Conservation (phyloP, 1,140 invertebrate genomes). For the Brachionus asplanchnoidis region DNA sequence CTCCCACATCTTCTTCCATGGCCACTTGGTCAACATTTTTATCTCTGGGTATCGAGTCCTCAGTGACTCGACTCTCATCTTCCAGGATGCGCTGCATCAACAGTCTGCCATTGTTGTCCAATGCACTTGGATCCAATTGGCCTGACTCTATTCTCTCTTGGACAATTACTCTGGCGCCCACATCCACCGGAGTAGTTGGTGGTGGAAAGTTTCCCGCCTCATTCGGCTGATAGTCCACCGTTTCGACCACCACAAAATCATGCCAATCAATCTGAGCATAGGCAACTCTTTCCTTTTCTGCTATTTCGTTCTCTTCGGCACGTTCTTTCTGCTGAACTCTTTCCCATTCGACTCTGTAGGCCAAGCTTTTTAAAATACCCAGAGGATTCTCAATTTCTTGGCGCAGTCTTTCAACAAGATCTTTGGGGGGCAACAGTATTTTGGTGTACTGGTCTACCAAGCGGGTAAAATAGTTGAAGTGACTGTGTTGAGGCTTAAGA, state of each 20-base stretch:
- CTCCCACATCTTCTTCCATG: constrained; percentile 64
- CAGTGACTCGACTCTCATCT: constrained; percentile 18
- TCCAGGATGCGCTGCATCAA: constrained; percentile 26
- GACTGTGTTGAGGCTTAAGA: constrained; percentile 89
- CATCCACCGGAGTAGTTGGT: constrained; percentile 91
- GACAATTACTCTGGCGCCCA: constrained; percentile 83
- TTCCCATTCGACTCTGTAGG: constrained; percentile 90
- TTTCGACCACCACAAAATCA: constrained; percentile 98
- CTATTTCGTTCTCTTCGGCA: constrained; percentile 83
- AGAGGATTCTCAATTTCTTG: constrained; percentile 71
- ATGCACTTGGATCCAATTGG: background rate
- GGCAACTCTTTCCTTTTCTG: constrained; percentile 84
- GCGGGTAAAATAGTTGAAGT: constrained; percentile 98
- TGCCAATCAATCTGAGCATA: constrained; percentile 99
- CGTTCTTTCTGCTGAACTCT: constrained; percentile 85
- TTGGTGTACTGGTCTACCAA: constrained; percentile 96
- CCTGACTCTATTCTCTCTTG: constrained; percentile 61
- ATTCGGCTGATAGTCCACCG: constrained; percentile 94
- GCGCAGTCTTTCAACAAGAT: constrained; percentile 72
- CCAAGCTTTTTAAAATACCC: constrained; percentile 78
- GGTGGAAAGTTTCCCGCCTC: constrained; percentile 77
- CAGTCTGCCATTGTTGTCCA: constrained; percentile 21
- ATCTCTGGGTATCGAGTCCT: background rate
- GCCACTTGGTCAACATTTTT: constrained; percentile 32
- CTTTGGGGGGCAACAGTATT: constrained; percentile 86